A percentile compares a stretch with the other conserved stretches of the same genome.
Evolutionary conservation across 1,140 invertebrate species (phyloP).

Genomic region (Atta cephalotes): DNA sequence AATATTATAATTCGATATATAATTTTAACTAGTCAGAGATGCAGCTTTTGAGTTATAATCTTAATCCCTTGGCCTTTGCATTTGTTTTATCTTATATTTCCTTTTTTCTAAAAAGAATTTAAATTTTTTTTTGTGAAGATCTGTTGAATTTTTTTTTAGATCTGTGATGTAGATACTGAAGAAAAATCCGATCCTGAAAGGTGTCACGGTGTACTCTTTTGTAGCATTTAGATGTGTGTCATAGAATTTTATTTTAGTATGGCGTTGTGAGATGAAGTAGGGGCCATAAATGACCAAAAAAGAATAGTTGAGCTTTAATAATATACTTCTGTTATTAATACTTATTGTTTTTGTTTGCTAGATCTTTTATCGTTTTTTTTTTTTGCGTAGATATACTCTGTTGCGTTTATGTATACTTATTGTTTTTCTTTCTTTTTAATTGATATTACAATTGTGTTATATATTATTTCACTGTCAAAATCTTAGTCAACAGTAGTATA

Average conservation of each 20-base stretch:
- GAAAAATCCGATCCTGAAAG: slow-evolving; percentile 19
- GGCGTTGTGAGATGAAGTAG: slow-evolving; percentile 7
- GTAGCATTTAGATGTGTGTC: slow-evolving; percentile 18
- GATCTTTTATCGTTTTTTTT: slow-evolving; percentile 23
- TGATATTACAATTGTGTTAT: neutral
- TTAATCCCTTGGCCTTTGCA: neutral
- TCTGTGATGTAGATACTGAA: neutral
- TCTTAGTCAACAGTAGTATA: neutral
- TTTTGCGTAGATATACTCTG: slow-evolving; percentile 3
- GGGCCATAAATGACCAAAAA: slow-evolving; percentile 56
- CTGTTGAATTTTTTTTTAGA: neutral
- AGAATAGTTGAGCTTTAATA: slow-evolving; percentile 48
- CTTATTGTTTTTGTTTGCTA: slow-evolving; percentile 41
- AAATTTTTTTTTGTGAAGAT: slow-evolving; percentile 14
- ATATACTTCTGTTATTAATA: slow-evolving; percentile 33
- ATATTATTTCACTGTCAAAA: slow-evolving; percentile 8
- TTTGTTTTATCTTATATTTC: neutral
- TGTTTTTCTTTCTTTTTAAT: neutral
- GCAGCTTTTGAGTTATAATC: neutral
- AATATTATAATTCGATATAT: neutral
- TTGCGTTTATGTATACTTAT: slow-evolving; percentile 9
- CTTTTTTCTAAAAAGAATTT: neutral
- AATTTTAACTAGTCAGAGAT: neutral
- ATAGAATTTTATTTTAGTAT: slow-evolving; percentile 42
- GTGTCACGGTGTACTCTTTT: neutral